Percentiles rank a stretch among this genome's conserved stretches.
Conservation (phyloP, 2,888 invertebrate species). For the Sicus ferrugineus region DNA sequence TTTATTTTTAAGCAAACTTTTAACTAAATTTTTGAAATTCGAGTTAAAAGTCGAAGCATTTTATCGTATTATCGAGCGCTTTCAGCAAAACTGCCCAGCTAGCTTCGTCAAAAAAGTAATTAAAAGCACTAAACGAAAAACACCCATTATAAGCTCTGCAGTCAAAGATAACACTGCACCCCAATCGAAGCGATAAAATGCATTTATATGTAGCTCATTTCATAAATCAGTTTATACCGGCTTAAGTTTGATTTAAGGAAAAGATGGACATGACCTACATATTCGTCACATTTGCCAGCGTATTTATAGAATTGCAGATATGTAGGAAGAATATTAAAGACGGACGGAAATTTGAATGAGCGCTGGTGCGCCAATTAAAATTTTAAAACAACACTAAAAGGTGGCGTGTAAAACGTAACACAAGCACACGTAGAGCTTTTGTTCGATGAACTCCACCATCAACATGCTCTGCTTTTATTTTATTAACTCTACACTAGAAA, state of each 20-base stretch:
- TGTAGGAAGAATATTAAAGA: neutral
- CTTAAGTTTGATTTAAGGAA: constrained; percentile 30
- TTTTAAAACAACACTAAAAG: constrained; percentile 26
- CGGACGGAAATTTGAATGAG: neutral
- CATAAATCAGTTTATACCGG: neutral
- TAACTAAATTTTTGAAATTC: too few relatives aligned
- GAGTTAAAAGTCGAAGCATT: neutral
- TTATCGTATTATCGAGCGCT: constrained; percentile 18
- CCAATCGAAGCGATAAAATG: constrained; percentile 45
- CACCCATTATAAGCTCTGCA: neutral
- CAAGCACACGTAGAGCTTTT: neutral
- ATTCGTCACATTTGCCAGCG: constrained; percentile 26
- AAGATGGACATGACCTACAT: constrained; percentile 16
- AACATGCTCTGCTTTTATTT: constrained; percentile 15
- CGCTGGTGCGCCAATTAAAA: constrained; percentile 28
- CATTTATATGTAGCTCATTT: constrained; percentile 40
- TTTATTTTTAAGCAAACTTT: neutral
- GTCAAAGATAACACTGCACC: neutral
- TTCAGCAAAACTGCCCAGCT: constrained; percentile 28
- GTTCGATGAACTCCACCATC: neutral
- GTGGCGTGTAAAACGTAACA: neutral
- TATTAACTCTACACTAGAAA: constrained; percentile 32
- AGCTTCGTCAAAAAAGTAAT: neutral
- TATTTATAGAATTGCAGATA: neutral
- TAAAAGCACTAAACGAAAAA: constrained; percentile 19